Conservation (phyloP, 2,113 vertebrate species). For the Pandion haliaetus region DNA sequence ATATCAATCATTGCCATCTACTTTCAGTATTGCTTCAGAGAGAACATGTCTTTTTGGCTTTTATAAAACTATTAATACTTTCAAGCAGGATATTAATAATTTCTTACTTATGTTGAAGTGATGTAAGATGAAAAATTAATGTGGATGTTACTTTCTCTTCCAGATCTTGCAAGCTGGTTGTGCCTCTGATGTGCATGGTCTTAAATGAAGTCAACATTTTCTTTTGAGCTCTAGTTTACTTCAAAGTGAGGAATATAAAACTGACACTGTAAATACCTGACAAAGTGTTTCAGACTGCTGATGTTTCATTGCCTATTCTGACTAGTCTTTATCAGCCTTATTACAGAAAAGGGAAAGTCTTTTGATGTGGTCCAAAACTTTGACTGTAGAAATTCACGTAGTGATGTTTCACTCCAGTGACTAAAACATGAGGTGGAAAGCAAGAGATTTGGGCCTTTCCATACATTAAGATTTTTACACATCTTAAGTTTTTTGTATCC, state of each 20-base stretch:
- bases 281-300: background rate
- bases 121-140: conserved; percentile 52
- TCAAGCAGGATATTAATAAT: conserved; percentile 42
- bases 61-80: background rate
- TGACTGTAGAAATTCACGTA: fast-evolving
- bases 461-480: background rate
- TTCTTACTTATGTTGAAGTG: conserved; percentile 16
- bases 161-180: background rate
- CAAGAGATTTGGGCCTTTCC: background rate
- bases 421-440: background rate
- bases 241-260: background rate
- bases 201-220: background rate
- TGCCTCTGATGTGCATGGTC: background rate
- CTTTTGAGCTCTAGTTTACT: background rate
- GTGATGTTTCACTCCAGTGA: background rate
- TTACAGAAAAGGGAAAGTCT: background rate
- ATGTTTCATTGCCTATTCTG: background rate
- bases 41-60: background rate
- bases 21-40: background rate
- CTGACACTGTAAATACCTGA: background rate
- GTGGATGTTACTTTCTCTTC: background rate
- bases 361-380: background rate
- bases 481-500: background rate
- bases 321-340: background rate
- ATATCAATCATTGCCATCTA: background rate